Conservation (phyloP, 1,140 invertebrate genomes). For the Parapsyche elsis region DNA sequence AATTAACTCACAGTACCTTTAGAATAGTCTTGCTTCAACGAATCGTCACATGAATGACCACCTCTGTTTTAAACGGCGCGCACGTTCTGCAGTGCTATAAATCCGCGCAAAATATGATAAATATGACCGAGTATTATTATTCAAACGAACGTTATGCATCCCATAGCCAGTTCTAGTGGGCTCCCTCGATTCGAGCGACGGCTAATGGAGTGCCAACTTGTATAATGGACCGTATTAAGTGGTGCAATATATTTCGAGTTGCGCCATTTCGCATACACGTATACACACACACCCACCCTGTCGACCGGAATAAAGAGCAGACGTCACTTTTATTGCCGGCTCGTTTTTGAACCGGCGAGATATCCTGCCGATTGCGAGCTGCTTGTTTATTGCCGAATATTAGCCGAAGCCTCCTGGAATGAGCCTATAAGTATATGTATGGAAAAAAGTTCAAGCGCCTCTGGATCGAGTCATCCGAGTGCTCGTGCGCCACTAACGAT, state of each 20-base stretch:
- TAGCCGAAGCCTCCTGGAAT: not conserved
- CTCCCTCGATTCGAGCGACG: not conserved
- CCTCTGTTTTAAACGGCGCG: too few relatives aligned
- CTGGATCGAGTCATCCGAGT: conserved; percentile 8
- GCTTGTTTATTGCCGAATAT: conserved; percentile 11
- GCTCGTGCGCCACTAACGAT: conserved; percentile 11
- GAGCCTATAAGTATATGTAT: too few relatives aligned
- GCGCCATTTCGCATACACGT: not conserved
- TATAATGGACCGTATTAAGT: conserved; percentile 51
- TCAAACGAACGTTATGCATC: not conserved
- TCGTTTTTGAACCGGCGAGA: conserved; percentile 23
- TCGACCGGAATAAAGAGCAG: conserved; percentile 13
- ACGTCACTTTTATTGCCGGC: conserved; percentile 32
- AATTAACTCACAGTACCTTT: too few relatives aligned
- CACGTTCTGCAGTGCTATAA: too few relatives aligned
- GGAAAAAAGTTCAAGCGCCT: not conserved
- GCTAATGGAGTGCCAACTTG: conserved; percentile 47
- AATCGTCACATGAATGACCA: too few relatives aligned
- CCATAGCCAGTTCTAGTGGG: conserved; percentile 1
- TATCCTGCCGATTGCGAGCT: not conserved
- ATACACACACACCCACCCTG: not conserved
- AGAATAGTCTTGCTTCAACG: too few relatives aligned
- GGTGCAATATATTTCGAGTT: conserved; percentile 45
- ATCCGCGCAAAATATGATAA: conserved; percentile 4
- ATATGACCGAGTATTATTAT: not conserved